These are phyloP conservation scores for Stenoptilia bipunctidactyla DNA, from an alignment of 2,888 invertebrate genomes.

Conservation along the genomic window DNA sequence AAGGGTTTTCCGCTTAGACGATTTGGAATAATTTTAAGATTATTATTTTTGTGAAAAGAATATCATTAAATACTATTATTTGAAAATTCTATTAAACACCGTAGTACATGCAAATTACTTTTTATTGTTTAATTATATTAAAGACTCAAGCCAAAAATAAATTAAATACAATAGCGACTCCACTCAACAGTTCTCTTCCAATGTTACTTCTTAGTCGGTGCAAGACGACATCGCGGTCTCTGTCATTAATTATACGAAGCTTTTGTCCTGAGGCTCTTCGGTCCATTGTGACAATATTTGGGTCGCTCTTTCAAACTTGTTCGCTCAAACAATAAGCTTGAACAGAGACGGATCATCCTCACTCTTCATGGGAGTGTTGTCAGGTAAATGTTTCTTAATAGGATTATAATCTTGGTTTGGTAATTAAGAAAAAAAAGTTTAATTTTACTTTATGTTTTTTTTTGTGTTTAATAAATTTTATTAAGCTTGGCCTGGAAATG, in stretches of 20 bases:
- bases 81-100: too few species aligned
- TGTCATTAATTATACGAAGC: constrained; percentile 66
- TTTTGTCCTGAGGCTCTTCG: constrained; percentile 53
- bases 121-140: too few species aligned
- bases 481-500: too few species aligned
- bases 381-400: constrained; percentile 32
- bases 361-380: constrained; percentile 29
- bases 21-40: too few species aligned
- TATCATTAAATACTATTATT: too few species aligned
- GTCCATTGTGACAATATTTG: constrained; percentile 68
- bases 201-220: constrained; percentile 34
- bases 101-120: too few species aligned
- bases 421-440: too few species aligned
- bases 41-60: too few species aligned
- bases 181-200: constrained; percentile 15
- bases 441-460: too few species aligned
- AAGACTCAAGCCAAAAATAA: too few species aligned
- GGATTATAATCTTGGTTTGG: constrained; percentile 12
- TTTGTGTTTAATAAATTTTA: too few species aligned
- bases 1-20: too few species aligned
- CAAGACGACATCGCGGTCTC: constrained; percentile 59
- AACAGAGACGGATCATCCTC: constrained; percentile 56
- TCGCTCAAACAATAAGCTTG: constrained; percentile 36
- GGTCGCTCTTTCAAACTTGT: constrained; percentile 54
- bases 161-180: constrained; percentile 21